Evolutionary conservation across 92 coral and sea anemone genomes (phyloP).

Genomic region (Scolanthus callimorphus): DNA sequence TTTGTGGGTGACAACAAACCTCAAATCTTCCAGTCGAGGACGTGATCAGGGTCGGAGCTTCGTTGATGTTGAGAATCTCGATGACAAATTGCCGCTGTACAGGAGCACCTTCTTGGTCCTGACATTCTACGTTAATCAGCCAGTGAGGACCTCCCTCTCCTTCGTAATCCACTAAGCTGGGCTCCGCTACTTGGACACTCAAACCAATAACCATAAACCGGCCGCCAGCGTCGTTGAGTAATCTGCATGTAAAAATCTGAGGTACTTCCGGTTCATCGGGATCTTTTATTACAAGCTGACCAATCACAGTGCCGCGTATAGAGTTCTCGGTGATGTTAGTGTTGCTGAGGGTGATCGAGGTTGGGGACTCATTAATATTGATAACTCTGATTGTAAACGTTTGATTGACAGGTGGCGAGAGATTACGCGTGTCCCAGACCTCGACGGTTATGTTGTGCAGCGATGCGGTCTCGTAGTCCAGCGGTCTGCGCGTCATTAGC

Average conservation of each 20-base stretch:
- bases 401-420: slow-evolving; percentile 49
- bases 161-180: slow-evolving; percentile 53
- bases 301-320: slow-evolving; percentile 39
- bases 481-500: slow-evolving; percentile 44
- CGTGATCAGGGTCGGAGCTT: slow-evolving; percentile 51
- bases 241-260: slow-evolving; percentile 47
- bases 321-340: slow-evolving; percentile 43
- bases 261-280: slow-evolving; percentile 42
- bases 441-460: slow-evolving; percentile 33
- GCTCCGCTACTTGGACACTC: slow-evolving; percentile 26
- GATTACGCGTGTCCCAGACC: slow-evolving; percentile 20
- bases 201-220: slow-evolving; percentile 58
- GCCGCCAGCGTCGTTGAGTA: slow-evolving; percentile 64
- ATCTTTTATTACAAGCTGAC: slow-evolving; percentile 44
- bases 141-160: slow-evolving; percentile 40
- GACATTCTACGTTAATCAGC: slow-evolving; percentile 56
- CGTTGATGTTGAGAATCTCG: slow-evolving; percentile 59
- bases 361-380: slow-evolving; percentile 64
- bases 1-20: no score
- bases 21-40: slow-evolving; percentile 53
- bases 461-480: slow-evolving; percentile 51
- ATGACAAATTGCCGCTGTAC: slow-evolving; percentile 54
- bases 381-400: slow-evolving; percentile 53
- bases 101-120: slow-evolving; percentile 60
- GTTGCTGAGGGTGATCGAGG: slow-evolving; percentile 38